A percentile compares a stretch with the other conserved stretches of the same genome.
Evolutionary conservation across 2,797 vertebrate genomes (phyloP).

Genomic region (Nothura maculosa): DNA sequence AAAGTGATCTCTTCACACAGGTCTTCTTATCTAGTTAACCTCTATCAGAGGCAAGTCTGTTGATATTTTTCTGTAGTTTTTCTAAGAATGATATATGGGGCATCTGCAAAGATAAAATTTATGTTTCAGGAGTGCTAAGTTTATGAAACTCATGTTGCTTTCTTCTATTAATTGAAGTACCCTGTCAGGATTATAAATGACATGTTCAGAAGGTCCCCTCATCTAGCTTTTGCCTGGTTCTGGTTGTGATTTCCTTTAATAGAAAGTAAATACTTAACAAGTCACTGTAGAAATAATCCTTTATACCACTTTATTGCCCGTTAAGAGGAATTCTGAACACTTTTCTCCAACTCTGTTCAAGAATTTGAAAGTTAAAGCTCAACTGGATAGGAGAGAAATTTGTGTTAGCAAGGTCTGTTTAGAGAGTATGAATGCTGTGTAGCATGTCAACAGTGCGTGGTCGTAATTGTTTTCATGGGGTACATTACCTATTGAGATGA

Average conservation of each 20-base stretch:
- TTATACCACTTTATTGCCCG: neutral
- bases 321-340: neutral
- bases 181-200: neutral
- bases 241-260: neutral
- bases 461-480: neutral
- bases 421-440: neutral
- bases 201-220: neutral
- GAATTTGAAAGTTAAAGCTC: neutral
- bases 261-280: neutral
- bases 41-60: neutral
- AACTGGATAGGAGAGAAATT: neutral
- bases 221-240: neutral
- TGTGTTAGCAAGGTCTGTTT: neutral
- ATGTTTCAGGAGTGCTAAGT: neutral
- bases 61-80: neutral
- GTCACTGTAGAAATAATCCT: neutral
- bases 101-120: neutral
- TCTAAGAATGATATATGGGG: neutral
- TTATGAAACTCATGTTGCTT: neutral
- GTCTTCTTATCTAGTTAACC: neutral
- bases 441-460: accelerated
- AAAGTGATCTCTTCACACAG: neutral
- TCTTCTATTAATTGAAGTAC: neutral
- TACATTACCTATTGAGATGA: neutral
- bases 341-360: accelerated